phyloP scores from a whole-genome alignment of 1,140 invertebrate genomes.

The Globodera ellingtonae region DNA sequence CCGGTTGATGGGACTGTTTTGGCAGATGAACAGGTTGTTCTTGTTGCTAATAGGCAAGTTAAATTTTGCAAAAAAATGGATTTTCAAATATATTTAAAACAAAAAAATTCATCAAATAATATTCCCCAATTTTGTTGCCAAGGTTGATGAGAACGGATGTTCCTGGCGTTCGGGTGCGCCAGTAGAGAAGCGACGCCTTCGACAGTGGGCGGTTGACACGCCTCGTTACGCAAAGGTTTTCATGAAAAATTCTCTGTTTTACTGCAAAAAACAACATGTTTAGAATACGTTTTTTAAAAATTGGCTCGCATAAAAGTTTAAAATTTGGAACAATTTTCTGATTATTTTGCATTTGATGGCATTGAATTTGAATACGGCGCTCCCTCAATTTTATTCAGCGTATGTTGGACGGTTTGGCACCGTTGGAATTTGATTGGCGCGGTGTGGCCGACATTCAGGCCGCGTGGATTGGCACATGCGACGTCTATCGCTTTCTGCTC shows the following conservation, averaged over 20 bases:
- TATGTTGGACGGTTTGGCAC: slow-evolving; percentile 75
- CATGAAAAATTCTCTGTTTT: too few relatives aligned
- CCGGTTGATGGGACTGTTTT: slow-evolving; percentile 94
- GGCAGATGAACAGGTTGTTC: slow-evolving; percentile 83
- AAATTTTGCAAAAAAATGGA: neutral
- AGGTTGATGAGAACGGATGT: slow-evolving; percentile 81
- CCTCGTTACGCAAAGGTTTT: slow-evolving; percentile 81
- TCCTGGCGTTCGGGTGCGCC: slow-evolving; percentile 95
- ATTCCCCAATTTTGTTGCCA: neutral
- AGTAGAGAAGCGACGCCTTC: slow-evolving; percentile 84
- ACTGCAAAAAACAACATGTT: too few relatives aligned
- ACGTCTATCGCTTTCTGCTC: slow-evolving; percentile 79
- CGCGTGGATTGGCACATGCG: slow-evolving; percentile 92
- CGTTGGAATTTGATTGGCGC: slow-evolving; percentile 71
- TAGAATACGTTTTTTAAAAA: too few relatives aligned
- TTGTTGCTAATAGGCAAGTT: neutral
- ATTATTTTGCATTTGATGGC: too few relatives aligned
- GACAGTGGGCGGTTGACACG: slow-evolving; percentile 93
- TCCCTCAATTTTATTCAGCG: slow-evolving; percentile 59
- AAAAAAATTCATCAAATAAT: too few relatives aligned
- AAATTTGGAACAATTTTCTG: slow-evolving; percentile 20
- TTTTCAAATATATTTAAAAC: neutral
- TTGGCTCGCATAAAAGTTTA: neutral
- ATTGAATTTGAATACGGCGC: neutral
- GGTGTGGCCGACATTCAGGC: slow-evolving; percentile 87